A percentile compares a stretch with the other conserved stretches of the same genome.
These are phyloP conservation scores for Leptopilina myrica DNA, from an alignment of 2,888 invertebrate species.

Conservation along the genomic window DNA sequence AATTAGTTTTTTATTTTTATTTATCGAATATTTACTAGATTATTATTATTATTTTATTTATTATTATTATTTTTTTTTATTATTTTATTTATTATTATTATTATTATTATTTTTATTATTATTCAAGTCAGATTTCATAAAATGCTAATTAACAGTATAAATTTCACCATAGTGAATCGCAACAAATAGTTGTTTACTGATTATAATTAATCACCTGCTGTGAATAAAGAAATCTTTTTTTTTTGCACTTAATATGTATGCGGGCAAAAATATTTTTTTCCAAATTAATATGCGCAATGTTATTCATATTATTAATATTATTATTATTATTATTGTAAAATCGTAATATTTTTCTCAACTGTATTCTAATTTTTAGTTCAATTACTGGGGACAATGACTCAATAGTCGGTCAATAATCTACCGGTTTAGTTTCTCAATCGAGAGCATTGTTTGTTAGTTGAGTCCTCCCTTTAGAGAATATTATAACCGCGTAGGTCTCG, in stretches of 20 bases:
- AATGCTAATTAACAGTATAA: background rate
- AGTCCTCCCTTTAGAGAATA: slow-evolving; percentile 47
- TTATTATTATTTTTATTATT: no score
- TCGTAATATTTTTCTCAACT: background rate
- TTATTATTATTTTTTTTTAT: no score
- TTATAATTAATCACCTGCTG: slow-evolving; percentile 10
- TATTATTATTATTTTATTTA: no score
- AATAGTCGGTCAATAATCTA: slow-evolving; percentile 8
- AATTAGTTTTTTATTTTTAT: no score
- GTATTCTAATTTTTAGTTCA: background rate
- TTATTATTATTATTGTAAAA: background rate
- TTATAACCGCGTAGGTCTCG: slow-evolving; percentile 60
- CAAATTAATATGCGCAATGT: background rate
- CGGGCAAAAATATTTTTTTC: background rate
- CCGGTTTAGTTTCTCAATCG: slow-evolving; percentile 57
- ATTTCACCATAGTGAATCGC: no score
- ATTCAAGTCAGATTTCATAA: background rate
- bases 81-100: no score
- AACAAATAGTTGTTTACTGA: background rate
- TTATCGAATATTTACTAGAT: no score
- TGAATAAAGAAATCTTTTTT: background rate
- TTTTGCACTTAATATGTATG: background rate
- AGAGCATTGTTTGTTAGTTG: slow-evolving; percentile 58
- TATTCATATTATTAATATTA: no score
- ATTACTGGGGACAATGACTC: slow-evolving; percentile 14